Percentiles rank a stretch among this genome's conserved stretches.
These are phyloP conservation scores for Maconellicoccus hirsutus DNA, from an alignment of 1,140 invertebrate species.

Conservation along the genomic window DNA sequence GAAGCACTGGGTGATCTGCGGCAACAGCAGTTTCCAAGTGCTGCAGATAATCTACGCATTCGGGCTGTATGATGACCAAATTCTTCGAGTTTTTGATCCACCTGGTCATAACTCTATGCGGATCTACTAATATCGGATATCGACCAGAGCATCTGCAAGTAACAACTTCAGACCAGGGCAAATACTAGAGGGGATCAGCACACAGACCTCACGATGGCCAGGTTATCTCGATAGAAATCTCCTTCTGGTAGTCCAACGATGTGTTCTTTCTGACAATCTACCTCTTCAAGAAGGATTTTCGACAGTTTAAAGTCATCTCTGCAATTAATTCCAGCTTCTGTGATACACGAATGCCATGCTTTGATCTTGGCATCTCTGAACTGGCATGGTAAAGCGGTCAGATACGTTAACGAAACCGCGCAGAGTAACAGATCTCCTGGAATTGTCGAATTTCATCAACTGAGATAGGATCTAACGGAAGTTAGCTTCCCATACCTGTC, in stretches of 20 bases:
- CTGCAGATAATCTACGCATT: neutral
- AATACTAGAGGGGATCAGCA: neutral
- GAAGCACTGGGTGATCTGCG: neutral
- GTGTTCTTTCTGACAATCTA: neutral
- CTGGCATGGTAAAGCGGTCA: neutral
- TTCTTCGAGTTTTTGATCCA: neutral
- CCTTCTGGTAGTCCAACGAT: neutral
- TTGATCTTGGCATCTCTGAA: neutral
- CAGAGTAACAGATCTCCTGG: neutral
- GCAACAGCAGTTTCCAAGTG: neutral
- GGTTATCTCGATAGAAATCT: neutral
- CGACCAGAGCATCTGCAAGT: neutral
- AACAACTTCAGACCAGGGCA: neutral
- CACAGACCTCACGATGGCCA: neutral
- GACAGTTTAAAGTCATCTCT: neutral
- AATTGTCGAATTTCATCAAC: too few relatives aligned
- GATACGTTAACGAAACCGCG: neutral
- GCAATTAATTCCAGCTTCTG: neutral
- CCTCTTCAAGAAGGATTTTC: neutral
- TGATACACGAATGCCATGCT: neutral
- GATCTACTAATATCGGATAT: neutral
- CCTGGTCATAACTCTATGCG: neutral
- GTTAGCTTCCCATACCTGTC: neutral
- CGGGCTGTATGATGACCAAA: neutral
- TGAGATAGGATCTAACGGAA: too few relatives aligned